A percentile compares a stretch with the other conserved stretches of the same genome.
These are phyloP conservation scores for Neotoxoptera formosana DNA, from an alignment of 1,140 invertebrate species.

Conservation along the genomic window DNA sequence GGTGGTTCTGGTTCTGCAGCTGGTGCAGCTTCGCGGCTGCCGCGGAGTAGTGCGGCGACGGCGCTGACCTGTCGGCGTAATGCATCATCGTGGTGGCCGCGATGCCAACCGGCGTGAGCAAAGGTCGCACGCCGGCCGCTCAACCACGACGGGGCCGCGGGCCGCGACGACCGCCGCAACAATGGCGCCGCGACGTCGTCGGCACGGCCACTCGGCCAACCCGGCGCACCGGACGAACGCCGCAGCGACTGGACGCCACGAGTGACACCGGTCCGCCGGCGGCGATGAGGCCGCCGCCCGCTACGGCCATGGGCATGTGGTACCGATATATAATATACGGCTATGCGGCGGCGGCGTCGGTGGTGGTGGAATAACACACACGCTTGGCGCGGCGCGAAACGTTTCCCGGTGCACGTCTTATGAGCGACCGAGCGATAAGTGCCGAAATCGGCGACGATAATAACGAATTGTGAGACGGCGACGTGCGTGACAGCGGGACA, in stretches of 20 bases:
- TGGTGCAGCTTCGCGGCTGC: slow-evolving; percentile 26
- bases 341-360: not conserved
- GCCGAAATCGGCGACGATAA: not conserved
- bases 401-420: not conserved
- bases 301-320: not conserved
- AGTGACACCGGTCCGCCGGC: not conserved
- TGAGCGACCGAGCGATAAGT: not conserved
- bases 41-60: slow-evolving; percentile 36
- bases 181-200: not conserved
- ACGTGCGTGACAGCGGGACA: not conserved
- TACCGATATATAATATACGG: not conserved
- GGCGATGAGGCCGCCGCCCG: not conserved
- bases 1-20: slow-evolving; percentile 34
- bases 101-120: not conserved
- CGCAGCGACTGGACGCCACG: not conserved
- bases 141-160: not conserved
- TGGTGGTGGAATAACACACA: too few relatives aligned
- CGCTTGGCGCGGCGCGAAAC: not conserved
- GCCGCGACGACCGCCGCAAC: not conserved
- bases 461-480: not conserved
- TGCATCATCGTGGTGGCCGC: slow-evolving; percentile 9
- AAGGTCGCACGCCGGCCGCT: not conserved
- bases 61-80: slow-evolving; percentile 43
- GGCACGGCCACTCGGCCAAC: not conserved
- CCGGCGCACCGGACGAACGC: not conserved